Evolutionary conservation across 2,113 vertebrate species (phyloP), one percentile per base, ranked within the genome.

Genomic region (Vimba vimba): DNA sequence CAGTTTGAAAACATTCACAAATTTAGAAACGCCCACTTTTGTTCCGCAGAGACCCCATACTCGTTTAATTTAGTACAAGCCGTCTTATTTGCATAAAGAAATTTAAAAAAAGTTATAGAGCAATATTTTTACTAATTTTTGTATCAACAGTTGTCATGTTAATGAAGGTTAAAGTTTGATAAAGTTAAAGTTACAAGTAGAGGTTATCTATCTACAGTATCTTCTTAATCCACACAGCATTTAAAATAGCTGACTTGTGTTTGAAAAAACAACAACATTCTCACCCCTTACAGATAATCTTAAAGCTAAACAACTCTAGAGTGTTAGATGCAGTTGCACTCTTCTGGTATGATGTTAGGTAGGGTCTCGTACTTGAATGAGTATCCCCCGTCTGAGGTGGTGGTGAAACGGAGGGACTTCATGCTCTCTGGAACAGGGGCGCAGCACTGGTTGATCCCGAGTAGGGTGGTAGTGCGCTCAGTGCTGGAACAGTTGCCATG

Each of bases 361-460:
- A 99, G 93, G 0, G 91, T 98, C 91, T 99, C 97, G 0, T 97
- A 97, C 87, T 96, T 97, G 91, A 97, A 97, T 12, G 97, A 97
- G 88, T 96, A 96, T 0, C 98, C 97, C 0, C 97, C 96, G 0
- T 99, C 98, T 0, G 97, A 97, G 2, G 98, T 98, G 5, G 97
- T 99, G 57, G 96, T 97, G 86, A 99, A 96, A 0, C 91, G 94
- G 19, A 98, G 92, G 8, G 97, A 95, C 91, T 87, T 96, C 97
- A 97, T 98, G 90, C 96, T 96, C 33, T 96, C 96, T 0, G 96
- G 97, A 11, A 96, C 90, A 0, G 97, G 95, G 0, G 97, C 96
- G 0, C 98, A 99, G 89, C 98, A 99, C 62, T 96, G 95, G 45
- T 91, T 92, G 82, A 97, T 93, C 0, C 96, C 96, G 68, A 96